Base-by-base conservation (phyloP, 23 tunicate genomes). In the Halocynthia roretzi region DNA sequence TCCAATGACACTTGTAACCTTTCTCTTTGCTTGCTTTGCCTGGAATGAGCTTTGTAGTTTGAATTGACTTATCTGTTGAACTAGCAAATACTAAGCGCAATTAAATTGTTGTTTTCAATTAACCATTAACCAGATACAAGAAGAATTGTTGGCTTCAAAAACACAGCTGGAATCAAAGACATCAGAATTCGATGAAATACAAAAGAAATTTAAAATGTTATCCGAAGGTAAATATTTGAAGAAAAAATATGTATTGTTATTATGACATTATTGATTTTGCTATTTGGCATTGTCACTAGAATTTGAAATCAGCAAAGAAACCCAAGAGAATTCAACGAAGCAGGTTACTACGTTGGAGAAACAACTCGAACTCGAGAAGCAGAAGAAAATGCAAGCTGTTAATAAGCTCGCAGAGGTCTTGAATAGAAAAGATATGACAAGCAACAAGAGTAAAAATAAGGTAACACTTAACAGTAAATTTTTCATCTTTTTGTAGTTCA, bases 381-480 rank as follows among this genome's bases (percentile, higher is more conserved):
- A 91, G 78, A 82, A 85, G 51, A 94, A 94, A 70, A 72, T 79
- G 82, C 99, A 94, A 66, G 91, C 95, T 17, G 96, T 94, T 75
- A 89, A 89, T 68, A 94, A 94, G 72, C 96, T 94, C 14, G 99
- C 94, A 7, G 95, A 94, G 66, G 84, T 94, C 10, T 81, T 94
- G 96, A 84, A 84, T 77, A 74, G 90, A 51, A 94, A 94, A 62
- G 89, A 87, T 54, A 82, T 84, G 85, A 77, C 22, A 65, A 84
- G 81, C 51, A 81, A 84, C 65, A 88, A 71, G n/a, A 22, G 83
- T 12, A 88, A 88, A 51, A 81, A 64, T 50, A 80, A 69, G 57
- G 65, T 54, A 8, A 17, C 22, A 17, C 22, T 14, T 14, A 5
- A 20, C 18, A 68, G 19, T 40, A 49, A 20, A 68, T 12, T 12